Percentiles rank a stretch among this genome's conserved stretches.
Conservation (phyloP, 2,113 vertebrate species). For the Chamaea fasciata region DNA sequence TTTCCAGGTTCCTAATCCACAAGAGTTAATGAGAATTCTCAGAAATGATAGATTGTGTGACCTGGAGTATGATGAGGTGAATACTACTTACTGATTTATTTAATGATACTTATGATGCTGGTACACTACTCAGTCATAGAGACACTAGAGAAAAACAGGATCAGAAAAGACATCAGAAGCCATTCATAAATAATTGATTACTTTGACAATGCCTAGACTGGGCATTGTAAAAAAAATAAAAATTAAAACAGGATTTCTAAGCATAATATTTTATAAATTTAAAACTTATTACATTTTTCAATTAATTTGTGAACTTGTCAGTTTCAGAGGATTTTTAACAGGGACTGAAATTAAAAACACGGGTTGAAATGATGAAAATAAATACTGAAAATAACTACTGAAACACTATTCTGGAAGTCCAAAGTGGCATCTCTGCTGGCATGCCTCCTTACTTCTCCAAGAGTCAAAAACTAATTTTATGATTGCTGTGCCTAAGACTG, state of each 20-base stretch:
- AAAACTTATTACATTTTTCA: background rate
- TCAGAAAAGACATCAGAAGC: background rate
- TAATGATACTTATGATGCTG: background rate
- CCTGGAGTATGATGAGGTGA: background rate
- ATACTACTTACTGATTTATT: background rate
- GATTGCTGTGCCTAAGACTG: background rate
- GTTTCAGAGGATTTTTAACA: background rate
- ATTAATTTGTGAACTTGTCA: background rate
- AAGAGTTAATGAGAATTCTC: background rate
- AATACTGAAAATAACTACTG: background rate
- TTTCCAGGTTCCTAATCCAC: background rate
- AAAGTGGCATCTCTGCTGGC: background rate
- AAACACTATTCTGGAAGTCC: background rate
- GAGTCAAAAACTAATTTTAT: background rate
- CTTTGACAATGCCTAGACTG: background rate
- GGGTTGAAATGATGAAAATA: background rate
- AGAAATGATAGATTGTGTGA: background rate
- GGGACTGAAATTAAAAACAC: background rate
- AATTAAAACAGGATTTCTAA: background rate
- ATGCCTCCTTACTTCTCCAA: background rate
- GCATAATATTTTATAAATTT: background rate
- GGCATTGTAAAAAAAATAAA: background rate
- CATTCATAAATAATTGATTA: background rate
- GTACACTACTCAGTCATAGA: background rate
- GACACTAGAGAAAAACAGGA: background rate